These are phyloP conservation scores for cat (Felis catus) DNA, from an alignment of 2,113 vertebrate species.

Conservation along the genomic window F.catus_Fca126_mat1.0 CM031416.1:139648001-139648500, in stretches of 20 bases:
- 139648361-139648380: not conserved
- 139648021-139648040: not conserved
- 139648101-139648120: not conserved
- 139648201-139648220: not conserved
- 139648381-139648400: not conserved
- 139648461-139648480: not conserved
- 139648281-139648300: not conserved
- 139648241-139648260: not conserved
- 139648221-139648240: constrained; percentile 35
- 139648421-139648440: not conserved
- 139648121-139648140: not conserved
- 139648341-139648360: not conserved
- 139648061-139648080: not conserved
- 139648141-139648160: not conserved
- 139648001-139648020: not conserved
- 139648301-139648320: not conserved
- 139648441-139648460: not conserved
- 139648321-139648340: not conserved
- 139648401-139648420: not conserved
- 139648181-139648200: not conserved
- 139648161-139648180: not conserved
- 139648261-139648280: not conserved
- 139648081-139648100: not conserved
- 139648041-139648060: not conserved
- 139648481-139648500: not conserved